phyloP scores from a whole-genome alignment of 2,113 vertebrate species.

The Planiliza haematocheilus region DNA sequence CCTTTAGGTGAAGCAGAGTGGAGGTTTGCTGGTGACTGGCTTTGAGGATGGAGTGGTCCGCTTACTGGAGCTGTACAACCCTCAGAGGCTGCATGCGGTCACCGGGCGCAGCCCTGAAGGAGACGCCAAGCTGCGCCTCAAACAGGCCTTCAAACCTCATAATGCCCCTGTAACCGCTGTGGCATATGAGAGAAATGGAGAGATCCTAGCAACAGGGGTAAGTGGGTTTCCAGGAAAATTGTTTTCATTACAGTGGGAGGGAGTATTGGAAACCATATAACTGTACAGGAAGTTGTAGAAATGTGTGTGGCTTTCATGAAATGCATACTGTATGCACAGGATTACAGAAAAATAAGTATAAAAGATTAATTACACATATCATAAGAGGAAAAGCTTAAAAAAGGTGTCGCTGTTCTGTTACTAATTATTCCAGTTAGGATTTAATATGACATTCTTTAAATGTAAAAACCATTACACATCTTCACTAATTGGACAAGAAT shows the following conservation, averaged over 20 bases:
- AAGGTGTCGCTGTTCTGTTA: too few species aligned
- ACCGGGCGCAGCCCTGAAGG: conserved; percentile 48
- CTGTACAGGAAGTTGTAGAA: not conserved
- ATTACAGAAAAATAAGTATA: too few species aligned
- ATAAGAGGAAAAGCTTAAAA: too few species aligned
- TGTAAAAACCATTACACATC: too few species aligned
- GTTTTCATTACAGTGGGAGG: not conserved
- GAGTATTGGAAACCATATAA: not conserved
- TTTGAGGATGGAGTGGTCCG: conserved; percentile 95
- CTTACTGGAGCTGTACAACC: conserved; percentile 89
- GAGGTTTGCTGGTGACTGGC: conserved; percentile 87
- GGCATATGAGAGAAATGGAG: conserved; percentile 85
- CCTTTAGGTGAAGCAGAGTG: conserved; percentile 83
- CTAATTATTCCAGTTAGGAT: too few species aligned
- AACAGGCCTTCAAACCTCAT: conserved; percentile 93
- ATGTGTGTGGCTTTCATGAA: too few species aligned
- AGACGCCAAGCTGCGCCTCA: conserved; percentile 82
- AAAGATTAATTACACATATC: too few species aligned
- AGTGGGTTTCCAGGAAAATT: conserved; percentile 15
- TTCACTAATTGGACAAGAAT: too few species aligned
- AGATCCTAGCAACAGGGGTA: conserved; percentile 92
- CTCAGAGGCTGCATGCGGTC: conserved; percentile 69
- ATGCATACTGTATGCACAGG: too few species aligned
- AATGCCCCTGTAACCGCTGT: conserved; percentile 86
- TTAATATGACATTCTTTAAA: too few species aligned